Evolutionary conservation across 2,797 vertebrate species (phyloP), one percentile per base, ranked within the genome.

Genomic region (Huso huso): DNA sequence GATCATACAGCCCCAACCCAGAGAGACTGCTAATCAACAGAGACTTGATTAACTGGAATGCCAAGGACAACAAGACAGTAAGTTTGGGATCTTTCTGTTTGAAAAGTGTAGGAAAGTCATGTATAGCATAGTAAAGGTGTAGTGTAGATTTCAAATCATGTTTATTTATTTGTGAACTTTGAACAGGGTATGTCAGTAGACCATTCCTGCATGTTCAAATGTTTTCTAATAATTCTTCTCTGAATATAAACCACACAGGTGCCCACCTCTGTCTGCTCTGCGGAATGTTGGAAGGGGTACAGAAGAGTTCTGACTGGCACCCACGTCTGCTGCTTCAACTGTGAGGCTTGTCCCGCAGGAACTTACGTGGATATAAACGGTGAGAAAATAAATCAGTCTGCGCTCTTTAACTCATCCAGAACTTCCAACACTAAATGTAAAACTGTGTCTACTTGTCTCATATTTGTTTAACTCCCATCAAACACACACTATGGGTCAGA

Each of bases 261-360:
- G 4, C 68, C 71, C 23, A 62, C 66, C 18, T 70, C 71, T 1
- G 15, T 48, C 62, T 84, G 83, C 12, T 81, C 84, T 6, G 69
- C 71, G 15, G 66, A 52, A 12, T 82, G 82, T 6, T 48, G 6
- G 1, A 8, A 52, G 0, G 83, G 83, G 7, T 75, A 83, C 2
- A 67, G 1, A 65, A 80, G 76, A 10, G 76, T 71, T 18, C 23
- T 66, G 0, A 8, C 69, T 5, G 79, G 76, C 6, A 10, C 63
- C 6, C 67, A 75, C 1, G 57, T 67, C 2, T 84, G 82, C 68
- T 86, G 84, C 59, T 86, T 86, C 0, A 61, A 74, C 48, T 82
- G 81, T 7, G 1, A 62, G 61, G 23, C 23, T 10, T 62, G 61
- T 18, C 13, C 61, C 4, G 9, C 18, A 23, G 23, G 12, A n/a